Base-by-base conservation (phyloP, 2,888 invertebrate genomes). In the Acrocera orbiculus region DNA sequence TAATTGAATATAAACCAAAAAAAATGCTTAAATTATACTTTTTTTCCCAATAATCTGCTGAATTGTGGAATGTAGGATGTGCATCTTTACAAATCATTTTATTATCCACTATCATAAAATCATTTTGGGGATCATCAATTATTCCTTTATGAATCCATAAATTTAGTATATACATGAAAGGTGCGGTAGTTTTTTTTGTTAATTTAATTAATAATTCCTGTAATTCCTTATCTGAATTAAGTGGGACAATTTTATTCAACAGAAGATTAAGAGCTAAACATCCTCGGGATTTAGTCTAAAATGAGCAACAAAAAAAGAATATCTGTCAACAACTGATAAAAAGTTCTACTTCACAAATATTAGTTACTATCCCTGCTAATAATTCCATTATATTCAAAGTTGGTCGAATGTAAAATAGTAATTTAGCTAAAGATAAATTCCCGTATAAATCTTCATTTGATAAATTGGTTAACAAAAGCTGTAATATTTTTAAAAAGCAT, bases 41-140 rank as follows among this genome's bases (percentile, higher is more conserved):
- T 54, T 87, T 89, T 55, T 87, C 89, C 95, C 95, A 95, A 56
- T 92, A 95, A 57, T 85, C 87, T 7, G 89, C 89, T 2, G 87
- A 87, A 55, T 87, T 87, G 53, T 80, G 77, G 48, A 76, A 71
- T 0, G n/a, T n/a, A n/a, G 83, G 82, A 40, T 83, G 62, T 49
- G 83, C 83, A 51, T 79, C 78, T 45, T 76, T 76, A 51, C 82
- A 75, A 32, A 83, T 73, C 4, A 79, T 62, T 57, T 86, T 82
- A 56, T 89, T 86, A 52, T 90, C 90, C 62, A 86, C 86, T 14
- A 93, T 83, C 53, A 92, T 69, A 59, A 93, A 92, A 62, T 81
- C 66, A 66, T 76, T 87, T 49, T 86, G 86, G 0, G 89, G 87
- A 61, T 95, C 95, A 34, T 75, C 70, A 45, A 95, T 90, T 28